Percentiles rank a stretch among this genome's conserved stretches.
phyloP scores from a whole-genome alignment of 1,140 invertebrate genomes.

The Thrips palmi region DNA sequence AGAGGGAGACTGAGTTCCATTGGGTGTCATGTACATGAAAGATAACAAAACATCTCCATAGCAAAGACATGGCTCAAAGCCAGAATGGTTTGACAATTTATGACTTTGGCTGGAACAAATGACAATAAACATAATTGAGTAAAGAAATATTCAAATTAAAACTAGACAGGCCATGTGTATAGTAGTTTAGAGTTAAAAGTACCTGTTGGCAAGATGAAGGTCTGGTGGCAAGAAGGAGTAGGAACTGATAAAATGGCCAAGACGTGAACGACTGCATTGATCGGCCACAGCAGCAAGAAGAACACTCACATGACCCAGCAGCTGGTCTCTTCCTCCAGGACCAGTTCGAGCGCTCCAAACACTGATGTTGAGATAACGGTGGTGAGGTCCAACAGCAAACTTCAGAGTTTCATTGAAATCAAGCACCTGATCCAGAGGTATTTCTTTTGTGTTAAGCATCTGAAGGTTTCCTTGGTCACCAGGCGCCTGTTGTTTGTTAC shows the following conservation, averaged over 20 bases:
- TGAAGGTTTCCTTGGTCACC: slow-evolving; percentile 13
- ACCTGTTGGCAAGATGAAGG: slow-evolving; percentile 30
- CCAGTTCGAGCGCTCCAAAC: slow-evolving; percentile 47
- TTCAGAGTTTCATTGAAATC: slow-evolving; percentile 55
- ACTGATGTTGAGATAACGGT: slow-evolving; percentile 64
- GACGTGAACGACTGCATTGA: slow-evolving; percentile 60
- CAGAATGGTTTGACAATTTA: slow-evolving; percentile 50
- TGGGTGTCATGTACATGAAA: slow-evolving; percentile 44
- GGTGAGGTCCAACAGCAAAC: slow-evolving; percentile 47
- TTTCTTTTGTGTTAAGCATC: slow-evolving; percentile 16
- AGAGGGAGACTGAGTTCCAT: slow-evolving; percentile 11
- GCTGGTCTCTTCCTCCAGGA: slow-evolving; percentile 34
- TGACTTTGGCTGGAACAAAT: slow-evolving; percentile 33
- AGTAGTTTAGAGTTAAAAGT: slow-evolving; percentile 11
- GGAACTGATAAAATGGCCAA: slow-evolving; percentile 58
- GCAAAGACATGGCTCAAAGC: slow-evolving; percentile 76
- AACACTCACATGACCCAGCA: slow-evolving; percentile 64
- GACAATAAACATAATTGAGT: background rate
- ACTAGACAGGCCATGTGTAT: background rate
- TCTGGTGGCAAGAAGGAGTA: slow-evolving; percentile 54
- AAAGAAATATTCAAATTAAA: background rate
- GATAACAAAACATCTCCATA: slow-evolving; percentile 75
- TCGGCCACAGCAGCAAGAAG: slow-evolving; percentile 55
- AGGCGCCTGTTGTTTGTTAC: slow-evolving; percentile 13
- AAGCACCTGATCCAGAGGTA: slow-evolving; percentile 32